Percentiles rank a stretch among this genome's conserved stretches.
Evolutionary conservation across 2,797 vertebrate species (phyloP).

Genomic region (Perodicticus potto): DNA sequence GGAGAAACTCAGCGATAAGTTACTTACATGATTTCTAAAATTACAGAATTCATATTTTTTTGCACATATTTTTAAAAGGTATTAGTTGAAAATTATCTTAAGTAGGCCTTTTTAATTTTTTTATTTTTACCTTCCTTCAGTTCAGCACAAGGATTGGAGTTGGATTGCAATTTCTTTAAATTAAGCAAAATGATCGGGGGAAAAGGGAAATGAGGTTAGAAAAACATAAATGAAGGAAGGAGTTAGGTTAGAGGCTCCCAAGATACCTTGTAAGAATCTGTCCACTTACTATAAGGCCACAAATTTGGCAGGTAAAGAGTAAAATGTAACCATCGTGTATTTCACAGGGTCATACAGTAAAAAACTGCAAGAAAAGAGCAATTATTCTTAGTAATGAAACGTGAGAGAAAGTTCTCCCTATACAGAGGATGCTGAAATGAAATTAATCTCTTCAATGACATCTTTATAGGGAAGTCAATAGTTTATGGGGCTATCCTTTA

Average conservation of each 20-base stretch:
- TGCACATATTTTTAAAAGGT: constrained; percentile 16
- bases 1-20: not conserved
- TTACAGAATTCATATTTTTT: not conserved
- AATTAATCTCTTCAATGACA: constrained; percentile 58
- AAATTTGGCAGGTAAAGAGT: constrained; percentile 36
- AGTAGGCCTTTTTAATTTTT: not conserved
- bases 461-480: constrained; percentile 62
- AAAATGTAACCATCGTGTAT: not conserved
- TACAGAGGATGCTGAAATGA: constrained; percentile 59
- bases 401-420: constrained; percentile 49
- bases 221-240: constrained; percentile 26
- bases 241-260: not conserved
- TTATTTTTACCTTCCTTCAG: constrained; percentile 28
- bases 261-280: not conserved
- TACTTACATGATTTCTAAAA: constrained; percentile 55
- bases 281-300: not conserved
- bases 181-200: not conserved
- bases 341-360: not conserved
- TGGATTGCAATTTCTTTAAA: constrained; percentile 36
- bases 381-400: constrained; percentile 62
- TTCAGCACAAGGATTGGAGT: not conserved
- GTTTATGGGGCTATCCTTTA: constrained; percentile 52
- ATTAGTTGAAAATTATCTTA: constrained; percentile 31
- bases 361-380: not conserved
- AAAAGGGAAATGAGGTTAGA: not conserved